A percentile compares a stretch with the other conserved stretches of the same genome.
Conservation (phyloP, 2,888 invertebrate species). For the Ophraella communa region DNA sequence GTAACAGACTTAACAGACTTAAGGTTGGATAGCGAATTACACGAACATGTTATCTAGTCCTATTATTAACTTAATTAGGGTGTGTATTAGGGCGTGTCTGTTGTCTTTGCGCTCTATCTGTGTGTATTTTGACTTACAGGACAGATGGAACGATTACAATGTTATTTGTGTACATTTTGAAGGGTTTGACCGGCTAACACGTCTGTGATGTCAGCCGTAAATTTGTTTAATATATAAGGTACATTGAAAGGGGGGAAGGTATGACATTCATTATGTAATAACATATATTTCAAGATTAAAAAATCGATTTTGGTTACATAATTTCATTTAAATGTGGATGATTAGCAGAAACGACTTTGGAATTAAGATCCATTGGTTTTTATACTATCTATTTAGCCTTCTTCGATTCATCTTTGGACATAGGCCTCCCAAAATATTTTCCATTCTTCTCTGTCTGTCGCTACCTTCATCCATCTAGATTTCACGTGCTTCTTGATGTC, state of each 20-base stretch:
- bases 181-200: background rate
- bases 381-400: no score
- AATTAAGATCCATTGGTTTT: no score
- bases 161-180: background rate
- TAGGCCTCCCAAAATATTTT: no score
- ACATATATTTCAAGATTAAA: no score
- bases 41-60: background rate
- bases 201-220: background rate
- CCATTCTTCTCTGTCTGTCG: no score
- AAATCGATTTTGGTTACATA: no score
- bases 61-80: constrained; percentile 6
- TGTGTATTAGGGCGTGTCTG: background rate
- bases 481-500: no score
- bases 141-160: background rate
- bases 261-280: background rate
- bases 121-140: constrained; percentile 4
- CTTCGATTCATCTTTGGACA: no score
- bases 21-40: background rate
- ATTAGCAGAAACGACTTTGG: no score
- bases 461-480: no score
- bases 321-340: no score
- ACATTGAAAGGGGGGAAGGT: background rate
- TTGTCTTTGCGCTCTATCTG: background rate
- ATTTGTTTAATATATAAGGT: background rate
- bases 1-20: no score